Evolutionary conservation across 2,113 vertebrate genomes (phyloP).

Genomic region (Morone chrysops): DNA sequence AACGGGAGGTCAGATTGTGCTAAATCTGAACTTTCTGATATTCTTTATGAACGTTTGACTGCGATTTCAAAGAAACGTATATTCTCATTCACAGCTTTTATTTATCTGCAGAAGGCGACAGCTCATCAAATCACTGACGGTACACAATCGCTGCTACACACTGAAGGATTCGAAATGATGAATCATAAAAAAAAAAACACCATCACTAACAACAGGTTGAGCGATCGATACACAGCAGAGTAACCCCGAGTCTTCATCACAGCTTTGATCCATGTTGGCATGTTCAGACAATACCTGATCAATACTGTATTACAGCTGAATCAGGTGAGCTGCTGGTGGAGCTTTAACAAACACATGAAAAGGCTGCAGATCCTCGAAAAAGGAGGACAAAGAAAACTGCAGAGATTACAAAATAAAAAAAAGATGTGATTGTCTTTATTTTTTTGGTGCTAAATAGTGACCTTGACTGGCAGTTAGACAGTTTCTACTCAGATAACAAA

Average conservation of each 20-base stretch:
- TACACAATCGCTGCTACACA: not conserved
- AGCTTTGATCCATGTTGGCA: slow-evolving; percentile 35
- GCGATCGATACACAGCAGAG: slow-evolving; percentile 18
- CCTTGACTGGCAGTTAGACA: not conserved
- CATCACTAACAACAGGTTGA: slow-evolving; percentile 13
- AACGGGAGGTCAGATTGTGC: slow-evolving; percentile 3
- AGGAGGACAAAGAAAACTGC: not conserved
- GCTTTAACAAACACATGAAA: not conserved
- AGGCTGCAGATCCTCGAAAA: not conserved
- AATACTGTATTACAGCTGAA: slow-evolving; percentile 41
- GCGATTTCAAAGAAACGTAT: slow-evolving; percentile 28
- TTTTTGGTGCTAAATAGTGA: not conserved
- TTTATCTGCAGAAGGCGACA: slow-evolving; percentile 1
- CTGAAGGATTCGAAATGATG: slow-evolving; percentile 27
- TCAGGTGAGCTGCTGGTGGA: slow-evolving; percentile 24
- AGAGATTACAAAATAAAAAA: not conserved
- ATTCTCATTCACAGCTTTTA: slow-evolving; percentile 8
- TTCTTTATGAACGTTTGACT: slow-evolving; percentile 22
- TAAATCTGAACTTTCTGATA: slow-evolving; percentile 9
- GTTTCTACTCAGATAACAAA: not conserved
- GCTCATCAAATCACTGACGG: slow-evolving; percentile 43
- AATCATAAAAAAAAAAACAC: slow-evolving; percentile 20
- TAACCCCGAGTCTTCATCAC: slow-evolving; percentile 20
- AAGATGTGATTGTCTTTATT: not conserved
- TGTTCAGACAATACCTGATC: slow-evolving; percentile 41